Percentiles rank a stretch among this genome's conserved stretches.
Conservation (phyloP, 1,140 invertebrate genomes). For the Trissolcus basalis region DNA sequence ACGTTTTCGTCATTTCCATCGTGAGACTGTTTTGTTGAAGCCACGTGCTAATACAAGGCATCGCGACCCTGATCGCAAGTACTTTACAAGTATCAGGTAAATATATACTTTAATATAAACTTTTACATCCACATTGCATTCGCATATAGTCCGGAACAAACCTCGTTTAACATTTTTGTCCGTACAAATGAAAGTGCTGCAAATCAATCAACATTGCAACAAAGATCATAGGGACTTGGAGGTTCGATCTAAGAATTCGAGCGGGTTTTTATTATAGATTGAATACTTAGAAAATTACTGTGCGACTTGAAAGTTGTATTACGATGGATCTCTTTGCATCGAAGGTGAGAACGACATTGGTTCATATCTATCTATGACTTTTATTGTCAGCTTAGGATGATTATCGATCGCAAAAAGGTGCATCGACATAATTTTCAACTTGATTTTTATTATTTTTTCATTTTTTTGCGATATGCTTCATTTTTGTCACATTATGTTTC, state of each 20-base stretch:
- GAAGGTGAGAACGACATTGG: background rate
- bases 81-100: conserved; percentile 45
- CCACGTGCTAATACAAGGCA: conserved; percentile 47
- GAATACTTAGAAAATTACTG: too few relatives aligned
- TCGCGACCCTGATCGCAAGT: conserved; percentile 47
- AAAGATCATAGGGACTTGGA: conserved; percentile 39
- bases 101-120: conserved; percentile 35
- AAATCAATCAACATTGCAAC: conserved; percentile 39
- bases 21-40: conserved; percentile 37
- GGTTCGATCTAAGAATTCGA: conserved; percentile 1
- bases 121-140: conserved; percentile 44
- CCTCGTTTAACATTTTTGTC: conserved; percentile 33
- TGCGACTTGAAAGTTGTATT: background rate
- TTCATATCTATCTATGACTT: too few relatives aligned
- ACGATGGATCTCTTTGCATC: conserved; percentile 13
- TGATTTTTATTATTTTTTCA: conserved; percentile 8
- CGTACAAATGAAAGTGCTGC: conserved; percentile 14
- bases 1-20: conserved; percentile 30
- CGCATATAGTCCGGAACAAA: conserved; percentile 31
- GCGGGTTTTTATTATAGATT: too few relatives aligned
- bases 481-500: conserved; percentile 26
- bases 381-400: too few relatives aligned
- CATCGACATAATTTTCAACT: conserved; percentile 1
- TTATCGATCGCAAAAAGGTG: conserved; percentile 11
- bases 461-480: conserved; percentile 44